These are phyloP conservation scores for Carterocephalus palaemon DNA, from an alignment of 2,888 invertebrate genomes.

Conservation along the genomic window DNA sequence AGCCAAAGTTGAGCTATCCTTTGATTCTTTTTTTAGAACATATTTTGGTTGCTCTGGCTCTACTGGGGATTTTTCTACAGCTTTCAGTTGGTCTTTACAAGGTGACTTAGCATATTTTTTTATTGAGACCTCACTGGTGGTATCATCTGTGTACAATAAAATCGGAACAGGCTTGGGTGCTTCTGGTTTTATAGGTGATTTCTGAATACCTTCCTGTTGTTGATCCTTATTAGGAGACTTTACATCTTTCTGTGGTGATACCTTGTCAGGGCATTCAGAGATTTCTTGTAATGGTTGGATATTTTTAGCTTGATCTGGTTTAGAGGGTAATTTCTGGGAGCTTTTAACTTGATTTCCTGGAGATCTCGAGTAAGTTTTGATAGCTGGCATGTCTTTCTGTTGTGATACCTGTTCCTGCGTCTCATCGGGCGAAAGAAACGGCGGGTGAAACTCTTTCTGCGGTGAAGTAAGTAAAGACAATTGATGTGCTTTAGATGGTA, in stretches of 20 bases:
- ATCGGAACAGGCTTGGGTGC: not conserved
- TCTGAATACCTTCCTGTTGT: not conserved
- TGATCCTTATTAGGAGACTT: conserved; percentile 14
- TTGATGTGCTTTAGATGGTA: conserved; percentile 2
- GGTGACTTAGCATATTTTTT: conserved; percentile 28
- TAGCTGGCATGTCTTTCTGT: conserved; percentile 1
- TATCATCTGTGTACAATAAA: not conserved
- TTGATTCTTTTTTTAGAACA: conserved; percentile 14
- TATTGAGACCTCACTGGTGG: conserved; percentile 26
- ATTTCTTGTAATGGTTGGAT: not conserved
- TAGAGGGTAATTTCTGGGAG: not conserved
- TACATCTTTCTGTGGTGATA: not conserved
- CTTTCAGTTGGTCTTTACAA: conserved; percentile 16
- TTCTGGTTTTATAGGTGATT: conserved; percentile 16
- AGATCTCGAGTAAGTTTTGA: conserved; percentile 5
- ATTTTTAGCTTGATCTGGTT: not conserved
- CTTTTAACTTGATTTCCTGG: not conserved
- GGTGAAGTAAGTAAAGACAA: not conserved
- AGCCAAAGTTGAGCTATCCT: conserved; percentile 1
- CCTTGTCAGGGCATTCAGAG: not conserved
- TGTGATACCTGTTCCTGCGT: conserved; percentile 11
- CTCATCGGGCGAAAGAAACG: too few species aligned
- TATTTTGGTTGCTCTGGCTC: conserved; percentile 29
- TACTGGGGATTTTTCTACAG: conserved; percentile 29
- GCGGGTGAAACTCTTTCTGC: conserved; percentile 2